Evolutionary conservation across 2,797 vertebrate genomes (phyloP).

Genomic region (Geotrypetes seraphini): DNA sequence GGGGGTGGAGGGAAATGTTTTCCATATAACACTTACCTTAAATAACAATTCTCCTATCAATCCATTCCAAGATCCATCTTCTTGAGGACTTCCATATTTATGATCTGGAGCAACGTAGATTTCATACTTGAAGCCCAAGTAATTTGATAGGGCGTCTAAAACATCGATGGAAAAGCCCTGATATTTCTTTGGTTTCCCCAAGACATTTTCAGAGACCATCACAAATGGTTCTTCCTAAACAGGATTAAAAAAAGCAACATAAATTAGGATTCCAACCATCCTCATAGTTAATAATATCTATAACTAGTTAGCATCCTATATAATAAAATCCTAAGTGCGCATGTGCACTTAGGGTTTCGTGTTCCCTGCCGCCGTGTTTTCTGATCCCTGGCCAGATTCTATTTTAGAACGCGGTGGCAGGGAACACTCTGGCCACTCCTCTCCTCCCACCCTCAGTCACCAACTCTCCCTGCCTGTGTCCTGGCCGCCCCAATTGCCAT

Average conservation of each 20-base stretch:
- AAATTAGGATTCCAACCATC: neutral
- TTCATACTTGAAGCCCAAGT: constrained; percentile 94
- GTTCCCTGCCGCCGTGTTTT: no score
- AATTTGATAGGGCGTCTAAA: constrained; percentile 87
- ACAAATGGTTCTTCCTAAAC: constrained; percentile 94
- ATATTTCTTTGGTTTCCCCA: constrained; percentile 96
- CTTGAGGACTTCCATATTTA: constrained; percentile 87
- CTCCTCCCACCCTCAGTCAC: no score
- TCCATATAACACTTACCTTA: constrained; percentile 91
- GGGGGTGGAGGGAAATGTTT: no score
- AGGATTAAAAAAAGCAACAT: constrained; percentile 12
- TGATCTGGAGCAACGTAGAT: constrained; percentile 93
- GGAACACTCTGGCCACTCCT: no score
- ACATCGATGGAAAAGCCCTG: constrained; percentile 95
- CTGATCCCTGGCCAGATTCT: no score
- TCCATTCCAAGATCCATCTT: constrained; percentile 91
- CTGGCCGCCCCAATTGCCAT: no score
- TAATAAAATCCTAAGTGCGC: no score
- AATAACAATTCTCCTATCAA: constrained; percentile 90
- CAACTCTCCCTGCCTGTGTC: no score
- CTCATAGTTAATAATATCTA: no score
- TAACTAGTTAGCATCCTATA: no score
- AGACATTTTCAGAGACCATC: constrained; percentile 96
- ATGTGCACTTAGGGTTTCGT: no score
- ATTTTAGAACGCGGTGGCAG: no score